Base-by-base conservation (phyloP, 2,113 vertebrate species). In the Bambusicola thoracicus region DNA sequence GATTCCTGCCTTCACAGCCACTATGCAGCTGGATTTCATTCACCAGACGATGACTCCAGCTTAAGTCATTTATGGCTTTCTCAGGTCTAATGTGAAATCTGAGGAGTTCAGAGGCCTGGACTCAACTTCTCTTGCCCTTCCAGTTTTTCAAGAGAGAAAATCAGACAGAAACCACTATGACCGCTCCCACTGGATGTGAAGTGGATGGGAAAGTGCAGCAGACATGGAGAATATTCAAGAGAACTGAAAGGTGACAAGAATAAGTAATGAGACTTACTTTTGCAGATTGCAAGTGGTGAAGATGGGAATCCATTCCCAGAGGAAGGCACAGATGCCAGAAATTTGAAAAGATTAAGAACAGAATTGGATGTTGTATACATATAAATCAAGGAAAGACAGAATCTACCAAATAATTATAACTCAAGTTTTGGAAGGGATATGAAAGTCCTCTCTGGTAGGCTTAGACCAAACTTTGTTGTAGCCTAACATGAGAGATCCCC, bases 1-100 rank as follows among this genome's bases (percentile, higher is more conserved):
- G n/a, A 58, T 41, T 3, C 0, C 43, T 38, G 36, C 48, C 27
- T 27, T 77, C 53, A 34, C 27, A 62, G 70, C 49, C 51, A 41
- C 18, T 41, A 15, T 0, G 2, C 3, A 2, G 15, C 6, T 5
- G 30, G 68, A 32, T 43, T 36, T 81, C 30, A 67, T 49, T 58
- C 6, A 0, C 61, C 32, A 16, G 16, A 30, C 15, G 25, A 10
- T 2, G 4, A 30, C 55, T 62, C 27, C 0, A 0, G 34, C 21
- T 69, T 16, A 68, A 25, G 30, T 36, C 0, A 25, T 22, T 79
- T 62, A 14, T 24, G 55, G 11, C 16, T 90, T 89, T 92, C 55
- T 34, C 41, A 53, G 13, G 34, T 38, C 14, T 46, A 32, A n/a
- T 1, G 1, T n/a, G 72, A 81, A 89, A 91, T 25, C 49, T 51